Conservation (phyloP, 2,113 vertebrate genomes). For the Fulmarus glacialis region DNA sequence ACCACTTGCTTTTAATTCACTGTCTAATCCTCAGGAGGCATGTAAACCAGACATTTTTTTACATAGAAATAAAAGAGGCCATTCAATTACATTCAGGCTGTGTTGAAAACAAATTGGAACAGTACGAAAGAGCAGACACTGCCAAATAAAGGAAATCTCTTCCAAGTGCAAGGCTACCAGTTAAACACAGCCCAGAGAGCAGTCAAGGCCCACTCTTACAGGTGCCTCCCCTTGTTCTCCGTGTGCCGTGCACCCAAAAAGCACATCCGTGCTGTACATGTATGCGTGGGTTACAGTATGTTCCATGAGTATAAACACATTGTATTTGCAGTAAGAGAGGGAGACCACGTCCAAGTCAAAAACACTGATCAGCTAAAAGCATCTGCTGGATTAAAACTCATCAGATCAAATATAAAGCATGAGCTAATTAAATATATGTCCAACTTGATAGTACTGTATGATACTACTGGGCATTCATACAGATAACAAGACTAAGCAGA, state of each 20-base stretch:
- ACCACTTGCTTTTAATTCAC: conserved; percentile 55
- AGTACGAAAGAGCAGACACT: neutral
- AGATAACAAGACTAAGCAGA: neutral
- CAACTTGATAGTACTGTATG: neutral
- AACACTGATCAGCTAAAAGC: neutral
- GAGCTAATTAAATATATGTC: conserved; percentile 4
- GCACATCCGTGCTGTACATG: neutral
- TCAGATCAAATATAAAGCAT: neutral
- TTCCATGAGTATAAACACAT: neutral
- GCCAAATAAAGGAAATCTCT: conserved; percentile 26
- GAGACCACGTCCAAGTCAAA: neutral
- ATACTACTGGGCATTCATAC: neutral
- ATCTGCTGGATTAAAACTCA: conserved; percentile 5
- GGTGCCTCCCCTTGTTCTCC: neutral
- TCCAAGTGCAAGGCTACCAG: conserved; percentile 3
- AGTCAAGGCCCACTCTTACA: neutral
- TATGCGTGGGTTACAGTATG: accelerated
- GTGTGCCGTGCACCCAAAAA: neutral
- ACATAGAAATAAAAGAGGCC: conserved; percentile 27
- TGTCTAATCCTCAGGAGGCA: conserved; percentile 43
- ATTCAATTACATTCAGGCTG: conserved; percentile 1
- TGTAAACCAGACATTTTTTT: conserved; percentile 40
- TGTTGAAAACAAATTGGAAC: conserved; percentile 45
- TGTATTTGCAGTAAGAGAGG: neutral
- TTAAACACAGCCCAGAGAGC: neutral